phyloP scores from a whole-genome alignment of 53 echinoderm and acorn worm genomes.

The Apostichopus leukothele region DNA sequence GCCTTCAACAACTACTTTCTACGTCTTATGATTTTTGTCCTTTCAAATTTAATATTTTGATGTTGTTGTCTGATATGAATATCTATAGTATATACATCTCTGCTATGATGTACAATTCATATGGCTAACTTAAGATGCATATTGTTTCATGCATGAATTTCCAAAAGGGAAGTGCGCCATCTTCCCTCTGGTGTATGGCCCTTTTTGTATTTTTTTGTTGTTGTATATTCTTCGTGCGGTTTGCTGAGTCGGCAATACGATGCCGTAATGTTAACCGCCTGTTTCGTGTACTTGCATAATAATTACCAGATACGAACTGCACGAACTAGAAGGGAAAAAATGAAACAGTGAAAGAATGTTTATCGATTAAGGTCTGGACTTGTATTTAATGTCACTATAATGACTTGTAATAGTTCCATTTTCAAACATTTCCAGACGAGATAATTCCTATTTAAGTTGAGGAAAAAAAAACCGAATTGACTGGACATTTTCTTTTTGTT shows the following conservation, averaged over 20 bases:
- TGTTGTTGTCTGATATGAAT: too few relatives aligned
- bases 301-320: slow-evolving; percentile 1
- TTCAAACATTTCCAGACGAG: not conserved
- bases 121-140: too few relatives aligned
- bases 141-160: not conserved
- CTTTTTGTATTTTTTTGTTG: not conserved
- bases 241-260: slow-evolving; percentile 21
- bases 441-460: not conserved
- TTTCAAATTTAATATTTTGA: too few relatives aligned
- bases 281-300: slow-evolving; percentile 36
- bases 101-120: too few relatives aligned
- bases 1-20: too few relatives aligned
- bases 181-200: not conserved
- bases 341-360: slow-evolving; percentile 27
- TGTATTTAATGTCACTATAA: slow-evolving; percentile 24
- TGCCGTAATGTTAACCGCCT: slow-evolving; percentile 32
- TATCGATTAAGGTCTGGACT: slow-evolving; percentile 20
- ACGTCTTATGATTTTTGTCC: too few relatives aligned
- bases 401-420: slow-evolving; percentile 4
- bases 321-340: not conserved
- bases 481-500: not conserved
- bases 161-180: not conserved
- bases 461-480: not conserved
- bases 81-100: too few relatives aligned
- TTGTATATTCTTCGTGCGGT: not conserved